phyloP scores from a whole-genome alignment of 2,797 vertebrate species.

The Rhinophrynus dorsalis region DNA sequence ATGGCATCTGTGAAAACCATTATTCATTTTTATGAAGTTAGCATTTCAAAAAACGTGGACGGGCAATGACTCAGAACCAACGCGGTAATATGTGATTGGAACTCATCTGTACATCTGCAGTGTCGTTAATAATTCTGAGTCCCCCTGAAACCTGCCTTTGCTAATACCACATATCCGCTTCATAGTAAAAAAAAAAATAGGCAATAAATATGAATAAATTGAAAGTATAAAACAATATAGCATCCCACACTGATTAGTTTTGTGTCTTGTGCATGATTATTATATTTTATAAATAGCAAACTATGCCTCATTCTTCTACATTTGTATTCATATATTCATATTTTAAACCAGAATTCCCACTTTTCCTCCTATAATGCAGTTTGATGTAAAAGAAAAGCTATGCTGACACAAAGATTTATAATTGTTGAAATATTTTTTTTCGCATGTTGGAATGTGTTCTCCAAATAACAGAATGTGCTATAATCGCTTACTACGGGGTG shows the following conservation, averaged over 20 bases:
- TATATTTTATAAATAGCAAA: neutral
- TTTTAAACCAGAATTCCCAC: neutral
- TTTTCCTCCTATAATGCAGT: neutral
- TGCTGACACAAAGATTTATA: slow-evolving; percentile 2
- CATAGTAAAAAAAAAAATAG: neutral
- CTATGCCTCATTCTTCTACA: neutral
- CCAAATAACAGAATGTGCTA: slow-evolving; percentile 33
- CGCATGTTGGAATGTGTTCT: slow-evolving; percentile 50
- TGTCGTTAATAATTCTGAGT: slow-evolving; percentile 8
- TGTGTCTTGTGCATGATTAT: neutral
- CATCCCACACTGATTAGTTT: slow-evolving; percentile 21
- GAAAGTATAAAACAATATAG: slow-evolving; percentile 6
- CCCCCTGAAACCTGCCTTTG: neutral
- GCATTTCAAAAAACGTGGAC: neutral
- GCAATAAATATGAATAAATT: slow-evolving; percentile 14
- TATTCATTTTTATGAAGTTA: neutral
- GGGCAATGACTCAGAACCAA: slow-evolving; percentile 1
- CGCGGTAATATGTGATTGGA: slow-evolving; percentile 2
- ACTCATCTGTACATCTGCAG: neutral
- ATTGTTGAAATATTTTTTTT: neutral
- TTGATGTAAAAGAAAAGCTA: neutral
- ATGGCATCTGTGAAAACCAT: slow-evolving; percentile 1
- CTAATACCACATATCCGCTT: neutral
- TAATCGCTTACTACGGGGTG: slow-evolving; percentile 14
- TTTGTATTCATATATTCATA: slow-evolving; percentile 35